Evolutionary conservation across 1,140 invertebrate genomes (phyloP).

Genomic region (Harpegnathos saltator): DNA sequence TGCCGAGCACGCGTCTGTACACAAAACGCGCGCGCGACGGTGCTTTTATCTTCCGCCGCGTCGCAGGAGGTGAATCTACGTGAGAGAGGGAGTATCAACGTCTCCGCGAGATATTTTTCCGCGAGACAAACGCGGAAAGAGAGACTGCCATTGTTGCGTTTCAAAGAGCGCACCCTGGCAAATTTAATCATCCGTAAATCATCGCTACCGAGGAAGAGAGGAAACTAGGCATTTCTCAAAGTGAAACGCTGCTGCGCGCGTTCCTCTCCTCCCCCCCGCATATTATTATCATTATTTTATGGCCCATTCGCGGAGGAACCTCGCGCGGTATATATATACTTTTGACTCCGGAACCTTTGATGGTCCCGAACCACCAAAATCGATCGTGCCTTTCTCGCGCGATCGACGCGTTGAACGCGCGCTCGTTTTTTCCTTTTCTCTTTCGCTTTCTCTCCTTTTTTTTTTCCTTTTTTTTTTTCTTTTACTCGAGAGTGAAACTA

Average conservation of each 20-base stretch:
- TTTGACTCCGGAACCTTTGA: not conserved
- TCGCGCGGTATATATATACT: conserved; percentile 14
- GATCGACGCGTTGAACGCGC: no score
- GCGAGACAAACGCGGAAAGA: conserved; percentile 53
- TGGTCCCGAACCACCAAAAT: no score
- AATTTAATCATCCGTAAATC: conserved; percentile 66
- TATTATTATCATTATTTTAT: conserved; percentile 58
- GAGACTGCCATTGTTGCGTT: conserved; percentile 58
- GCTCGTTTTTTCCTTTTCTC: no score
- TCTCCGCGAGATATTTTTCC: conserved; percentile 56
- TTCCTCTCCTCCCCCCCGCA: conserved; percentile 10
- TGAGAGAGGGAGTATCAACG: conserved; percentile 51
- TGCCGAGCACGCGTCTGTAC: conserved; percentile 31
- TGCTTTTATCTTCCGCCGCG: conserved; percentile 32
- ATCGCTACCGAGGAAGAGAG: conserved; percentile 25
- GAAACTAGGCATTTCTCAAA: conserved; percentile 42
- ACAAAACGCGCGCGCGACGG: conserved; percentile 36
- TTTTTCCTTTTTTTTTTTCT: no score
- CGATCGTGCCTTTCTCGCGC: no score
- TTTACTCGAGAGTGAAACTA: no score
- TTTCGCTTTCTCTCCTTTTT: no score
- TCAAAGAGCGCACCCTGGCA: conserved; percentile 49
- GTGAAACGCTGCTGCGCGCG: conserved; percentile 13
- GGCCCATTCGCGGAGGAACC: conserved; percentile 27
- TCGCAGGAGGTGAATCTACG: conserved; percentile 25